A percentile compares a stretch with the other conserved stretches of the same genome.
These are phyloP conservation scores for Ophioninae sp. DNA, from an alignment of 2,888 invertebrate genomes.

Conservation along the genomic window DNA sequence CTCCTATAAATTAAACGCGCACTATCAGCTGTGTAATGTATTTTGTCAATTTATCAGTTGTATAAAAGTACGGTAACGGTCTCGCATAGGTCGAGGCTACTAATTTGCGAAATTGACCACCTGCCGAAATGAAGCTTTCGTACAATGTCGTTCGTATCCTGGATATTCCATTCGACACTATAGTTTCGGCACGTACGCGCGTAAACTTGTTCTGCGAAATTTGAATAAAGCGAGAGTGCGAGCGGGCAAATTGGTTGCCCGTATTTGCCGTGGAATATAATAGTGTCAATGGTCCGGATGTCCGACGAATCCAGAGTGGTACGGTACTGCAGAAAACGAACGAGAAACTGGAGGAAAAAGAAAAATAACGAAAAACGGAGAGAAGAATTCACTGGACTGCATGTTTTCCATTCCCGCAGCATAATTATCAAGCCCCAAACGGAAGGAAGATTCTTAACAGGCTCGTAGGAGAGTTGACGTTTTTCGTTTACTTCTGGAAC, in stretches of 20 bases:
- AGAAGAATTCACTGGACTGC: not conserved
- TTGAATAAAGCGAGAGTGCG: slow-evolving; percentile 54
- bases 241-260: slow-evolving; percentile 26
- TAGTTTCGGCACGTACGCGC: slow-evolving; percentile 19
- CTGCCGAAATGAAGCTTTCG: slow-evolving; percentile 57
- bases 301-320: not conserved
- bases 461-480: slow-evolving; percentile 6
- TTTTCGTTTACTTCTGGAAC: slow-evolving; percentile 6
- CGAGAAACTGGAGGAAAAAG: not conserved
- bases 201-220: slow-evolving; percentile 58
- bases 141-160: slow-evolving; percentile 3
- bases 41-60: slow-evolving; percentile 17
- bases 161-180: slow-evolving; percentile 12
- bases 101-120: slow-evolving; percentile 62
- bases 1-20: slow-evolving; percentile 31
- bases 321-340: slow-evolving; percentile 2
- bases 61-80: slow-evolving; percentile 21
- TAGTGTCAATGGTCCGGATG: slow-evolving; percentile 2
- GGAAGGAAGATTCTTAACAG: not conserved
- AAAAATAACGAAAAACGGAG: not conserved
- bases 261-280: slow-evolving; percentile 31
- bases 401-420: not conserved
- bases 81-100: slow-evolving; percentile 26
- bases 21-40: slow-evolving; percentile 21
- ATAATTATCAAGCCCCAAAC: not conserved